These are phyloP conservation scores for Pipra filicauda DNA, from an alignment of 2,113 vertebrate species.

Conservation along the genomic window DNA sequence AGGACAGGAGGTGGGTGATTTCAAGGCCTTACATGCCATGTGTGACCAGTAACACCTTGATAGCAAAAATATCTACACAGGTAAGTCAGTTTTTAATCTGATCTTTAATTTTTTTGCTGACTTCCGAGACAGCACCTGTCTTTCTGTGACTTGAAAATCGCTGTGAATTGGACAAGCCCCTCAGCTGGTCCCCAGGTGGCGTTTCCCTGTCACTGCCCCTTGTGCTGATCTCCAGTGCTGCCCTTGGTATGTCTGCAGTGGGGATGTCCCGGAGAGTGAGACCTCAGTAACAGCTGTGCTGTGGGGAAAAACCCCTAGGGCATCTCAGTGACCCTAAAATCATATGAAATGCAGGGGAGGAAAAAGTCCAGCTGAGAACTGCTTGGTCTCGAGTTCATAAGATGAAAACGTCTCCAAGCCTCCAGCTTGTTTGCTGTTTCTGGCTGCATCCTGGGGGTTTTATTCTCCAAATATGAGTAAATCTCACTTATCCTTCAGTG, in stretches of 20 bases:
- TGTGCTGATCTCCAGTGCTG: not conserved
- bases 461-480: not conserved
- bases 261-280: too few species aligned
- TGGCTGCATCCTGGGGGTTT: not conserved
- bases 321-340: not conserved
- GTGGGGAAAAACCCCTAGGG: not conserved
- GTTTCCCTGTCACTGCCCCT: not conserved
- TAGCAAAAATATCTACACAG: not conserved
- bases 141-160: not conserved
- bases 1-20: not conserved
- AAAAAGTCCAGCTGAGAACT: not conserved
- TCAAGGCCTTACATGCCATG: accelerated
- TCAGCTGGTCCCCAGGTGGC: not conserved
- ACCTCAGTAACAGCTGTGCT: not conserved
- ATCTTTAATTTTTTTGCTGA: not conserved
- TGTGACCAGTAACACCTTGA: not conserved
- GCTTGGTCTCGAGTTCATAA: not conserved
- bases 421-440: not conserved
- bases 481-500: not conserved
- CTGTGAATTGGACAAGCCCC: not conserved
- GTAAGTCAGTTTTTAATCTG: not conserved
- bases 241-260: not conserved
- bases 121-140: not conserved
- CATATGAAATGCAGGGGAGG: not conserved
- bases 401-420: not conserved